Evolutionary conservation across 2,888 invertebrate species (phyloP).

Genomic region (Oligia strigilis): DNA sequence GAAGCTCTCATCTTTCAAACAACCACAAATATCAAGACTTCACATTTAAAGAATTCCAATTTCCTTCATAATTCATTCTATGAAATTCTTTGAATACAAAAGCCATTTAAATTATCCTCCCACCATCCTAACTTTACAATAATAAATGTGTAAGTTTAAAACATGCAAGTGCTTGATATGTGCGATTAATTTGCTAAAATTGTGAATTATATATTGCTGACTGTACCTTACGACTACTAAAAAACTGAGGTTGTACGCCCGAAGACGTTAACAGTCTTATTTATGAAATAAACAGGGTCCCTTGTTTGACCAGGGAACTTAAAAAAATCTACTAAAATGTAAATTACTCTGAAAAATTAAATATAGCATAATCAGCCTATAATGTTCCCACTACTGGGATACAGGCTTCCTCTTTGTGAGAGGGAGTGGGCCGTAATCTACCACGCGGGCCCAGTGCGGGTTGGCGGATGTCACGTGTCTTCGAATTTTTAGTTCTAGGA

Average conservation of each 20-base stretch:
- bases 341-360: not conserved
- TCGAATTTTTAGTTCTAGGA: not conserved
- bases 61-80: not conserved
- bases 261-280: conserved; percentile 62
- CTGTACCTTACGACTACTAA: conserved; percentile 48
- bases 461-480: no score
- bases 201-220: conserved; percentile 63
- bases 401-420: not conserved
- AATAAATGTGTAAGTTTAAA: conserved; percentile 66
- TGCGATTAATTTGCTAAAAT: conserved; percentile 70
- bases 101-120: not conserved
- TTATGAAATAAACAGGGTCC: conserved; percentile 40
- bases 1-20: conserved; percentile 50
- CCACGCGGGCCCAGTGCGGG: no score
- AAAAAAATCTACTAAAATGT: not conserved
- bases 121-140: conserved; percentile 56
- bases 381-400: not conserved
- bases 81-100: conserved; percentile 42
- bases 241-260: conserved; percentile 34
- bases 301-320: conserved; percentile 19
- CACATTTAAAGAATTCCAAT: conserved; percentile 46
- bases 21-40: conserved; percentile 33
- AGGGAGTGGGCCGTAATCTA: no score
- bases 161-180: conserved; percentile 83
- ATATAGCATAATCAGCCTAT: not conserved